Base-by-base conservation (phyloP, 1,140 invertebrate species). In the Pseudomyrmex sp. region DNA sequence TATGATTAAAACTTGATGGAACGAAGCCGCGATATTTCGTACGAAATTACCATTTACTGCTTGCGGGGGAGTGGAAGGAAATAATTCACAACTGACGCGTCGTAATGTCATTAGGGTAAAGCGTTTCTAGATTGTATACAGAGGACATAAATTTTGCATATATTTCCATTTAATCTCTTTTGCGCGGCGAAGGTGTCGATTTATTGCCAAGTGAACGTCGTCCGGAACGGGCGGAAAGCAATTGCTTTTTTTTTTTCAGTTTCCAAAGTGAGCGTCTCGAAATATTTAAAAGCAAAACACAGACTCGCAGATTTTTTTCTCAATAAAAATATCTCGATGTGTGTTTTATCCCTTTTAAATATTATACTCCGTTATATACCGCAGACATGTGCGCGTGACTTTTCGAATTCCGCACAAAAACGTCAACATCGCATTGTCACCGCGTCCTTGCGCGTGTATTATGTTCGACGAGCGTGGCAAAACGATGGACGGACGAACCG, bases 131-230 rank as follows among this genome's bases (percentile, higher is more conserved):
- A 79, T 70, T 79, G 52, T 80, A 70, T 59, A 80, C 44, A 48
- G n/a, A 72, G 76, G 15, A 72, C 76, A 70, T 80, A 80, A 70
- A 80, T 80, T 80, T 72, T 80, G 46, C 56, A 80, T 80, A 80
- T 59, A 80, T 80, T 80, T 80, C 66, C 66, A 72, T 80, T 80
- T 72, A 80, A 80, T 80, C 23, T 35, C 56, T 72, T 72, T 80
- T 80, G n/a, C 59, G 72, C 46, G 54, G 44, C 44, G 54, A 80
- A 80, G 65, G 76, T 72, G 66, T 59, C 76, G 44, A 72, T 80
- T 80, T 80, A 80, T 80, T 80, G 56, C 54, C 66, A 12, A 35
- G 35, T 26, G 73, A 59, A 48, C 54, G 52, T 59, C 63, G 18
- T 0, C 18, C 18, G 18, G 18, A 18, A 18, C 18, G 65, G 26